A percentile compares a stretch with the other conserved stretches of the same genome.
Evolutionary conservation across 2,113 vertebrate species (phyloP).

Genomic region (Hydropotes inermis): DNA sequence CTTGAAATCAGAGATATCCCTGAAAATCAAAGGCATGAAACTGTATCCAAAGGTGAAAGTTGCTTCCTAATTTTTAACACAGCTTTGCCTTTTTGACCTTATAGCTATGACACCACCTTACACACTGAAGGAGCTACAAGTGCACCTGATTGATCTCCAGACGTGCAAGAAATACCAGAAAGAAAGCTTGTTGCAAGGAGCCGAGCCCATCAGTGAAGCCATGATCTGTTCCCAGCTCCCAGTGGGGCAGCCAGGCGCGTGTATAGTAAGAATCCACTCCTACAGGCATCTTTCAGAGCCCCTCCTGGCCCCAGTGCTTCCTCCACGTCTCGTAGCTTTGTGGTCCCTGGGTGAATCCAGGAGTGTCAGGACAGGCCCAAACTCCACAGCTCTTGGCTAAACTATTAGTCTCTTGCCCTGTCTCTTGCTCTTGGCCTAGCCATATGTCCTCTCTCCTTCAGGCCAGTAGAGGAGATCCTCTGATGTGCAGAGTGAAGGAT

Average conservation of each 20-base stretch:
- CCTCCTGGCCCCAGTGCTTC: neutral
- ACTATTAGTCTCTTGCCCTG: neutral
- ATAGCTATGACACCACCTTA: neutral
- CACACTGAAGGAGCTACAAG: neutral
- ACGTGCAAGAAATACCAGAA: neutral
- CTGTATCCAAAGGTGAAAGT: neutral
- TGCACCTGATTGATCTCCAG: neutral
- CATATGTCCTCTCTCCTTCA: neutral
- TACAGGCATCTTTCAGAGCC: neutral
- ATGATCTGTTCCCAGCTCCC: neutral
- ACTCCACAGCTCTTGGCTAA: neutral
- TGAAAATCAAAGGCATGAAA: neutral
- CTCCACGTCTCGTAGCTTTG: neutral
- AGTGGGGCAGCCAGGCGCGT: neutral
- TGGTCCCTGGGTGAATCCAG: neutral
- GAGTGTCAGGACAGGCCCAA: neutral
- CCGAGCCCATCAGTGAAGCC: neutral
- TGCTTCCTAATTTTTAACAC: neutral
- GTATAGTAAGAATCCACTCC: neutral
- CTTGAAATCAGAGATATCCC: neutral
- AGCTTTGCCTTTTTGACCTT: neutral
- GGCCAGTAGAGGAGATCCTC: neutral
- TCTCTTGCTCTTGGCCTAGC: neutral
- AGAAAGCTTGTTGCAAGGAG: neutral
- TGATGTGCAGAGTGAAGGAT: neutral